These are phyloP conservation scores for Sebastes miniatus DNA, from an alignment of 2,797 vertebrate species.

Conservation along the genomic window DNA sequence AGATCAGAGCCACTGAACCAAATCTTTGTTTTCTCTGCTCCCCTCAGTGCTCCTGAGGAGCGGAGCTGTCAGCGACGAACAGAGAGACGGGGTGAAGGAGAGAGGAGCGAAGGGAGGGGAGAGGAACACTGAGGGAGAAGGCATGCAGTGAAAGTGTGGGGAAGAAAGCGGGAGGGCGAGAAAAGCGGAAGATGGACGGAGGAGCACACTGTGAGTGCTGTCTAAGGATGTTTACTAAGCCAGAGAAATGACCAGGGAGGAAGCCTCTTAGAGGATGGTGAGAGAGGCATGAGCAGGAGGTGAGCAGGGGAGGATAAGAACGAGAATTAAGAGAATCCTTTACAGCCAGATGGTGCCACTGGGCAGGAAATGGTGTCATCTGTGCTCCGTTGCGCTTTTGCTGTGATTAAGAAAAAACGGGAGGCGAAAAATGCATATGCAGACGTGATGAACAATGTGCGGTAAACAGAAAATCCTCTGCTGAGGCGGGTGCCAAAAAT, in stretches of 20 bases:
- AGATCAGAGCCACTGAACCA: constrained; percentile 80
- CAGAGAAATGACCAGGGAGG: constrained; percentile 40
- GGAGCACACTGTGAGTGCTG: constrained; percentile 48
- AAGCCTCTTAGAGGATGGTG: constrained; percentile 15
- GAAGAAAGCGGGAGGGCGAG: constrained; percentile 10
- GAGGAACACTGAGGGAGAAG: constrained; percentile 32
- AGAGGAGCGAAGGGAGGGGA: constrained; percentile 23
- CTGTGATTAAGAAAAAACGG: constrained; percentile 55
- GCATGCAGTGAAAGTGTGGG: constrained; percentile 21
- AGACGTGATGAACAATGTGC: constrained; percentile 45
- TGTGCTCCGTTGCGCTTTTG: constrained; percentile 42
- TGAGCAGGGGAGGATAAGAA: constrained; percentile 17
- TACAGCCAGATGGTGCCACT: constrained; percentile 76
- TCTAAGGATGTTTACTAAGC: constrained; percentile 55
- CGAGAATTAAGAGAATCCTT: constrained; percentile 42
- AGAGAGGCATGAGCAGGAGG: constrained; percentile 34
- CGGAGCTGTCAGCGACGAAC: constrained; percentile 70
- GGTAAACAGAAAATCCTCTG: constrained; percentile 49
- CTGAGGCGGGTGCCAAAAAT: constrained; percentile 39
- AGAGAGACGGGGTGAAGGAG: constrained; percentile 47
- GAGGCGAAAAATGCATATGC: constrained; percentile 44
- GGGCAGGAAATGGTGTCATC: constrained; percentile 63
- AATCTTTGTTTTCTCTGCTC: constrained; percentile 77
- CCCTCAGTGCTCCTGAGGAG: constrained; percentile 72
- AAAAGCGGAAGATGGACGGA: constrained; percentile 14